Evolutionary conservation across 2,797 vertebrate genomes (phyloP).

Genomic region (Diglossa cyanea): DNA sequence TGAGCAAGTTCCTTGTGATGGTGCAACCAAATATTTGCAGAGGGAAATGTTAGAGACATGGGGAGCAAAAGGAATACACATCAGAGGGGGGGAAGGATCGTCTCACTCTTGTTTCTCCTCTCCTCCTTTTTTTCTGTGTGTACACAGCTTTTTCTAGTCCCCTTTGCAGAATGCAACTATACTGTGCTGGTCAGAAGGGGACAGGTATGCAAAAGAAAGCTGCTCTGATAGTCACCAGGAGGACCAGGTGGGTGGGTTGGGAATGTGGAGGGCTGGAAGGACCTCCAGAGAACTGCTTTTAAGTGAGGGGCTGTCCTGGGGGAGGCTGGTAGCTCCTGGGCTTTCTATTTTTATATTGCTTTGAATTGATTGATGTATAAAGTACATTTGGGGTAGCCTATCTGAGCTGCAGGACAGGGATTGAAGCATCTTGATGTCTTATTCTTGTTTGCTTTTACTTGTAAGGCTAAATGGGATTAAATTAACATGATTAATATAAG

Average conservation of each 20-base stretch:
- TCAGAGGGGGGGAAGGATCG: background rate
- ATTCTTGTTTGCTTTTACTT: background rate
- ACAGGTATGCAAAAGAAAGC: background rate
- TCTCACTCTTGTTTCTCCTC: background rate
- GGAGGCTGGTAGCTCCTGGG: background rate
- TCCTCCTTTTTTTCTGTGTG: background rate
- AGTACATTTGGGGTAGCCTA: background rate
- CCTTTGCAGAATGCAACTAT: background rate
- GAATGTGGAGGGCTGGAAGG: background rate
- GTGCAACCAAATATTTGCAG: background rate
- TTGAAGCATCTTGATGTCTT: background rate
- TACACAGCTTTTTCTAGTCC: background rate
- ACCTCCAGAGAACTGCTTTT: background rate
- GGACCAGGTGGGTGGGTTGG: background rate
- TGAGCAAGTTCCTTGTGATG: background rate
- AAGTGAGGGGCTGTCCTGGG: background rate
- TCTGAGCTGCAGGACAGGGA: background rate
- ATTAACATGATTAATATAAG: background rate
- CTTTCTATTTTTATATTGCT: background rate
- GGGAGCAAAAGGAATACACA: background rate
- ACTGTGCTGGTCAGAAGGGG: background rate
- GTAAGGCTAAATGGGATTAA: slow-evolving; percentile 4
- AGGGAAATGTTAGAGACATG: background rate
- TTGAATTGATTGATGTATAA: background rate
- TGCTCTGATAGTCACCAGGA: background rate